Conservation (phyloP, 1,140 invertebrate species). For the Battus philenor region DNA sequence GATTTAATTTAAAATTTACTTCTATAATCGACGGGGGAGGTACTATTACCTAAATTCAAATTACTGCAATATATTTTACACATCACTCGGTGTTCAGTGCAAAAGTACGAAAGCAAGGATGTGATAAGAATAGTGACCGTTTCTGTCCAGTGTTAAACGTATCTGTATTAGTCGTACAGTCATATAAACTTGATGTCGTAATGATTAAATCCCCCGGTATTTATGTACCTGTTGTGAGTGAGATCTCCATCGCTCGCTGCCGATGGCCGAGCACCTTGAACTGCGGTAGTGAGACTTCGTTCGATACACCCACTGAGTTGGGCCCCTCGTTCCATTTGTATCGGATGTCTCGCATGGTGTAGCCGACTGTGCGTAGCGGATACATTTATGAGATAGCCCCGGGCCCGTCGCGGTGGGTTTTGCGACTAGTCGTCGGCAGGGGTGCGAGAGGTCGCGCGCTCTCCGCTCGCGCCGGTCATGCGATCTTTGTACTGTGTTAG, state of each 20-base stretch:
- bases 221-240: slow-evolving; percentile 90
- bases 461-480: slow-evolving; percentile 54
- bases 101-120: slow-evolving; percentile 71
- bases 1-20: no score
- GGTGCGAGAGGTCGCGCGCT: slow-evolving; percentile 54
- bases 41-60: slow-evolving; percentile 7
- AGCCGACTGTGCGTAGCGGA: slow-evolving; percentile 89
- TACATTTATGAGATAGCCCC: slow-evolving; percentile 81
- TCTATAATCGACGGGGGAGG: no score
- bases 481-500: slow-evolving; percentile 61
- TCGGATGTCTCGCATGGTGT: slow-evolving; percentile 97
- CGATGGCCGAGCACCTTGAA: slow-evolving; percentile 94
- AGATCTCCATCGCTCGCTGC: slow-evolving; percentile 93
- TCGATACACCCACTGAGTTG: slow-evolving; percentile 93
- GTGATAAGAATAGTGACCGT: slow-evolving; percentile 70
- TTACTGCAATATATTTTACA: slow-evolving; percentile 23
- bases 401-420: slow-evolving; percentile 81
- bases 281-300: slow-evolving; percentile 95
- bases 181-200: no score
- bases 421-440: slow-evolving; percentile 70
- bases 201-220: slow-evolving; percentile 38
- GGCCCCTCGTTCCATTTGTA: slow-evolving; percentile 96
- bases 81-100: slow-evolving; percentile 68
- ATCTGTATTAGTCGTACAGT: slow-evolving; percentile 31
- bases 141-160: slow-evolving; percentile 68